These are phyloP conservation scores for Chesias legatella DNA, from an alignment of 2,888 invertebrate species.

Conservation along the genomic window DNA sequence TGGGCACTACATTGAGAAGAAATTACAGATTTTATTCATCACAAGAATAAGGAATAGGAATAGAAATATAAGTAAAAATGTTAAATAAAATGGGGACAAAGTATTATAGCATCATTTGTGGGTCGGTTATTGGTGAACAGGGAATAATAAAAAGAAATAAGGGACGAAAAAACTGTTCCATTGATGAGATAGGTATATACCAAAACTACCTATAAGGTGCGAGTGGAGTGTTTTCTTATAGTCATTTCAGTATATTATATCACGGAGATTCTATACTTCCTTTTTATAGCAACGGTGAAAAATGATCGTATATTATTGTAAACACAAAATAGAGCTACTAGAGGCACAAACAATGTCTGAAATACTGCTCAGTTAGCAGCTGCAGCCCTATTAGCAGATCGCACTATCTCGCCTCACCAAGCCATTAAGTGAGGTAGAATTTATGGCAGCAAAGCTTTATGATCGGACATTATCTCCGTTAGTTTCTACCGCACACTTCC, in stretches of 20 bases:
- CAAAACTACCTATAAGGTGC: too few relatives aligned
- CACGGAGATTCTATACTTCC: background rate
- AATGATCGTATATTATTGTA: background rate
- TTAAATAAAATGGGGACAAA: conserved; percentile 4
- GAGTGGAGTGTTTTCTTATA: too few relatives aligned
- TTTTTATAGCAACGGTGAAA: background rate
- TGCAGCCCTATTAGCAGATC: conserved; percentile 25
- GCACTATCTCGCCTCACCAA: conserved; percentile 24
- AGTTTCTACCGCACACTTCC: conserved; percentile 10
- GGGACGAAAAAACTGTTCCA: too few relatives aligned
- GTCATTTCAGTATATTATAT: too few relatives aligned
- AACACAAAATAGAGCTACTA: too few relatives aligned
- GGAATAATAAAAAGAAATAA: background rate
- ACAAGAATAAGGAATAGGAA: conserved; percentile 4
- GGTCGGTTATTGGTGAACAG: background rate
- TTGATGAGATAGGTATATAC: too few relatives aligned
- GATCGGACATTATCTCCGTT: conserved; percentile 25
- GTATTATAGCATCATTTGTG: background rate
- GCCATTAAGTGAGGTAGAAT: conserved; percentile 26
- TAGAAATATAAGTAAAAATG: conserved; percentile 3
- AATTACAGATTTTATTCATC: background rate
- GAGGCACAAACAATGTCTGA: conserved; percentile 10
- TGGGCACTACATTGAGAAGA: conserved; percentile 4
- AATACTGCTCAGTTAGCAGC: conserved; percentile 14
- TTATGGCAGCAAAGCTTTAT: conserved; percentile 26